Evolutionary conservation across 2,888 invertebrate genomes (phyloP).

Genomic region (Drosophila borborema): DNA sequence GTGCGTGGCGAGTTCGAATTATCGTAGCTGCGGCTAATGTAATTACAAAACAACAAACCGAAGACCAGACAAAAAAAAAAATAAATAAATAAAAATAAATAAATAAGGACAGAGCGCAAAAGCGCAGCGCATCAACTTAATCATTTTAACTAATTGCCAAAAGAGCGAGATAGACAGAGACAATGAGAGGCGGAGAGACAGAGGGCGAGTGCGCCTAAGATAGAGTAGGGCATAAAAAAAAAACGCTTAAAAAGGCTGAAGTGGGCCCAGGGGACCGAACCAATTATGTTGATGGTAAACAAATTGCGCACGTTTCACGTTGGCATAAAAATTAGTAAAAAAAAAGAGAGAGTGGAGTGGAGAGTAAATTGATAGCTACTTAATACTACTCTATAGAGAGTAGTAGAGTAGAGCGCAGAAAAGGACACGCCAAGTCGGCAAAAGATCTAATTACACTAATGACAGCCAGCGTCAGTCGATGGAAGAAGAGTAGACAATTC

Average conservation of each 20-base stretch:
- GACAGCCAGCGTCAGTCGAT: slow-evolving; percentile 45
- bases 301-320: slow-evolving; percentile 83
- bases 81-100: background rate
- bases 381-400: slow-evolving; percentile 38
- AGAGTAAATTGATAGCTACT: slow-evolving; percentile 54
- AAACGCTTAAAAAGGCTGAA: slow-evolving; percentile 74
- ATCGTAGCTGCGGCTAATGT: slow-evolving; percentile 78
- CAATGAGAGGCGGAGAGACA: background rate
- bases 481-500: background rate
- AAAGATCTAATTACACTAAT: slow-evolving; percentile 84
- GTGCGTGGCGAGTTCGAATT: slow-evolving; percentile 73
- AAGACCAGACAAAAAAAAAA: slow-evolving; percentile 1
- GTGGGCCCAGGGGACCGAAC: slow-evolving; percentile 73
- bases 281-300: slow-evolving; percentile 85
- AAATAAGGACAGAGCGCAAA: slow-evolving; percentile 29
- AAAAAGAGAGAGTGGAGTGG: slow-evolving; percentile 3
- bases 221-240: slow-evolving; percentile 51
- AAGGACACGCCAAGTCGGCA: slow-evolving; percentile 65
- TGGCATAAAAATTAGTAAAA: slow-evolving; percentile 76
- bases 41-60: slow-evolving; percentile 69
- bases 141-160: slow-evolving; percentile 82
- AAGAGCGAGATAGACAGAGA: slow-evolving; percentile 12
- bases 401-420: slow-evolving; percentile 19
- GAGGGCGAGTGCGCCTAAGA: slow-evolving; percentile 3
- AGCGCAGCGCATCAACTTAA: slow-evolving; percentile 70